A percentile compares a stretch with the other conserved stretches of the same genome.
Evolutionary conservation across 2,888 invertebrate genomes (phyloP).

Genomic region (Apoda limacodes): DNA sequence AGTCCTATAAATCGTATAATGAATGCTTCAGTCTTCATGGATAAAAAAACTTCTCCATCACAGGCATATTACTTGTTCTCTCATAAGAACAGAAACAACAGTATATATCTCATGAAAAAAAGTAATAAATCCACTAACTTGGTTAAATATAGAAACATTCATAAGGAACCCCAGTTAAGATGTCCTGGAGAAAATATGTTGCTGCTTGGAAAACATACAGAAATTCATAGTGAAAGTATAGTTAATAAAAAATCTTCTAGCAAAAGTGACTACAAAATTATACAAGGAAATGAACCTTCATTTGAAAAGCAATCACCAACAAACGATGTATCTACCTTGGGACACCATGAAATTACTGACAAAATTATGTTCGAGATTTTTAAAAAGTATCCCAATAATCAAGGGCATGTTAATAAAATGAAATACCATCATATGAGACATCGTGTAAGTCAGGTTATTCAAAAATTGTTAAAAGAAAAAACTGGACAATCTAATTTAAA

Average conservation of each 20-base stretch:
- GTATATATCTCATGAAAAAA: too few species aligned
- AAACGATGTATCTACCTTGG: constrained; percentile 28
- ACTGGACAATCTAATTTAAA: constrained; percentile 25
- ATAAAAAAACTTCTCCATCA: too few species aligned
- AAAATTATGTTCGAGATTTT: constrained; percentile 37
- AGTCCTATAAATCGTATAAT: too few species aligned
- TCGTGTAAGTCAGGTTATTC: constrained; percentile 37
- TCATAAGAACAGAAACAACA: constrained; percentile 21
- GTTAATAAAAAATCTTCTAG: too few species aligned
- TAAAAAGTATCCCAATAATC: constrained; percentile 16
- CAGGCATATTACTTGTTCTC: constrained; percentile 35
- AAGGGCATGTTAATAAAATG: constrained; percentile 1
- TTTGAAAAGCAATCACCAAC: constrained; percentile 20
- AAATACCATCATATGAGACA: constrained; percentile 19
- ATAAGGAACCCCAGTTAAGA: constrained; percentile 36
- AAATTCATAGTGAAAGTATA: not conserved
- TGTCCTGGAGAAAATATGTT: constrained; percentile 36
- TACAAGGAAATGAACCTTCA: too few species aligned
- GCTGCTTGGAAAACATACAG: constrained; percentile 22
- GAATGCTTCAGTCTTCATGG: too few species aligned
- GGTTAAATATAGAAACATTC: constrained; percentile 42
- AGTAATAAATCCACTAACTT: constrained; percentile 53
- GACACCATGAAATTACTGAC: constrained; percentile 39
- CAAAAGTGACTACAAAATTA: too few species aligned
- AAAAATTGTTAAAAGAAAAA: constrained; percentile 39